Percentiles rank a stretch among this genome's conserved stretches.
Evolutionary conservation across 2,888 invertebrate species (phyloP).

Genomic region (Drosophila putrida): DNA sequence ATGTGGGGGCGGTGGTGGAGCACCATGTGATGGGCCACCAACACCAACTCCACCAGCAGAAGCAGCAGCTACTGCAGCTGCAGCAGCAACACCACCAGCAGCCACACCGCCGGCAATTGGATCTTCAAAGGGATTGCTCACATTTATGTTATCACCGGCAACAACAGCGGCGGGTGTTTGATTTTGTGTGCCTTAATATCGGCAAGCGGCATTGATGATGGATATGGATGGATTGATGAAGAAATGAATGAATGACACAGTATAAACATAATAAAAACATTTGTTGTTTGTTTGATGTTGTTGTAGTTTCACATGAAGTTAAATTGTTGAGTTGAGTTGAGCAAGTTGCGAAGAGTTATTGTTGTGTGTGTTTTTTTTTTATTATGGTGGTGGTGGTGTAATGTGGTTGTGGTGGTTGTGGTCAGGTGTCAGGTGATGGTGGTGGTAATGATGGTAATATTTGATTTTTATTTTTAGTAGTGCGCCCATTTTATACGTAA

Average conservation of each 20-base stretch:
- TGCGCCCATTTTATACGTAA: slow-evolving; percentile 74
- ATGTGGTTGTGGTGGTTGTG: slow-evolving; percentile 36
- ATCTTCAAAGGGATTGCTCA: slow-evolving; percentile 95
- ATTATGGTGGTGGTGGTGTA: slow-evolving; percentile 45
- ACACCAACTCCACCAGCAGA: slow-evolving; percentile 44
- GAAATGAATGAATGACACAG: slow-evolving; percentile 70
- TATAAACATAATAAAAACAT: slow-evolving; percentile 63
- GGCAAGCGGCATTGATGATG: slow-evolving; percentile 63
- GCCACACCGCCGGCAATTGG: slow-evolving; percentile 84
- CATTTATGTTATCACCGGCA: slow-evolving; percentile 91
- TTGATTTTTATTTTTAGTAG: slow-evolving; percentile 62
- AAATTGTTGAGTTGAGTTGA: slow-evolving; percentile 27
- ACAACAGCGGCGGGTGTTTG: slow-evolving; percentile 80
- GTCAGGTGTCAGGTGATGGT: too few species aligned
- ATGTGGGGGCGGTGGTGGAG: slow-evolving; percentile 67
- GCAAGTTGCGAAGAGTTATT: slow-evolving; percentile 34
- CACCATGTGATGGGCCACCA: slow-evolving; percentile 50
- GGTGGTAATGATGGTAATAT: slow-evolving; percentile 51
- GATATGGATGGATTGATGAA: slow-evolving; percentile 57
- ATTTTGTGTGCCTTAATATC: slow-evolving; percentile 77
- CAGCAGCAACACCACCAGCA: slow-evolving; percentile 57
- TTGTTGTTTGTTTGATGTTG: slow-evolving; percentile 42
- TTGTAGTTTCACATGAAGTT: slow-evolving; percentile 33
- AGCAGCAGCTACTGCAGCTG: slow-evolving; percentile 38
- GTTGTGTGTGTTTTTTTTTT: slow-evolving; percentile 24